Evolutionary conservation across 2,888 invertebrate genomes (phyloP).

Genomic region (Phortica magna): DNA sequence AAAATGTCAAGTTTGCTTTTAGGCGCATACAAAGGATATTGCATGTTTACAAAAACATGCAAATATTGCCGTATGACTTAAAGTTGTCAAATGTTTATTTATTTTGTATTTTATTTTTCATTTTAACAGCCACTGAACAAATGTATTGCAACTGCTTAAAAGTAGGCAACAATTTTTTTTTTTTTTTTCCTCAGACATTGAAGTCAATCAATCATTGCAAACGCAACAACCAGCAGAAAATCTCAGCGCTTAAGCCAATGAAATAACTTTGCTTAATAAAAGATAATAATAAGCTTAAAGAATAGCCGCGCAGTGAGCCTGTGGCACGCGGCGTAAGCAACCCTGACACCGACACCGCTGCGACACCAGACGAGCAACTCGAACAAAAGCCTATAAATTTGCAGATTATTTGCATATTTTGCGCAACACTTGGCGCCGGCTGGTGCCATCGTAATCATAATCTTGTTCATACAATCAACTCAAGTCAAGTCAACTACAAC

Average conservation of each 20-base stretch:
- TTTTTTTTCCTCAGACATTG: not conserved
- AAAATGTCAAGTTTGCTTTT: constrained; percentile 66
- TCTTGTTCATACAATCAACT: not conserved
- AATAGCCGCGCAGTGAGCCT: constrained; percentile 53
- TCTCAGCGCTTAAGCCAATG: constrained; percentile 53
- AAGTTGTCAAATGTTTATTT: constrained; percentile 1
- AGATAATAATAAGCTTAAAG: constrained; percentile 69
- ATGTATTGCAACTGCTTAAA: not conserved
- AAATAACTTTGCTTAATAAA: constrained; percentile 66
- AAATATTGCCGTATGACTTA: not conserved
- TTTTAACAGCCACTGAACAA: not conserved
- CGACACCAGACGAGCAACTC: not conserved
- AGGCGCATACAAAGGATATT: constrained; percentile 38
- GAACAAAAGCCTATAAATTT: constrained; percentile 72
- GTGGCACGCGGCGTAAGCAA: not conserved
- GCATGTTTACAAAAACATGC: constrained; percentile 39
- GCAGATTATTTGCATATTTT: constrained; percentile 76
- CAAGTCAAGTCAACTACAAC: not conserved
- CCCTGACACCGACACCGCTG: not conserved
- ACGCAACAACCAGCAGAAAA: constrained; percentile 34
- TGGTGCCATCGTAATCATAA: constrained; percentile 24
- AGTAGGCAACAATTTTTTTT: not conserved
- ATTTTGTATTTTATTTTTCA: not conserved
- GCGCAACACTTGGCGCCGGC: constrained; percentile 45
- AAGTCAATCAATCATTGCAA: constrained; percentile 25